phyloP scores from a whole-genome alignment of 2,888 invertebrate species.

The Chalcis sispes region DNA sequence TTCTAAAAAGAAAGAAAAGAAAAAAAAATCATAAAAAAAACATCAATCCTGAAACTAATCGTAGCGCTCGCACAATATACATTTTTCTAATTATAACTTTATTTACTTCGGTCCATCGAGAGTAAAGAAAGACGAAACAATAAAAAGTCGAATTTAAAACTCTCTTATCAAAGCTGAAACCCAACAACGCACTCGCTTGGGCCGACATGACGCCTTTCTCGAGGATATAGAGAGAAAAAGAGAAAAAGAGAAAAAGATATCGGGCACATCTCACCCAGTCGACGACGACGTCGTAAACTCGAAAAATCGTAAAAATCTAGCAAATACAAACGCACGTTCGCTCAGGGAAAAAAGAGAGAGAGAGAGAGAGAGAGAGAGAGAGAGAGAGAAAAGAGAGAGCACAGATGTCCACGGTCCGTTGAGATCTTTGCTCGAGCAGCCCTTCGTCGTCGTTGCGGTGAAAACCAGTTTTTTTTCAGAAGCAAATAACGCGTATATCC shows the following conservation, averaged over 20 bases:
- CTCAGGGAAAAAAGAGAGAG: too few relatives aligned
- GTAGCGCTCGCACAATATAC: too few relatives aligned
- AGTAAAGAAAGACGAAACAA: background rate
- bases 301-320: slow-evolving; percentile 50
- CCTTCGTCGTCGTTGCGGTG: background rate
- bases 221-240: background rate
- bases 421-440: too few relatives aligned
- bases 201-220: too few relatives aligned
- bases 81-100: too few relatives aligned
- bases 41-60: too few relatives aligned
- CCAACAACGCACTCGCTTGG: too few relatives aligned
- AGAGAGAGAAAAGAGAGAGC: background rate
- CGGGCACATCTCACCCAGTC: too few relatives aligned
- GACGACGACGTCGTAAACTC: slow-evolving; percentile 43
- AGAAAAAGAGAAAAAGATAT: too few relatives aligned
- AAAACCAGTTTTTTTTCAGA: slow-evolving; percentile 45
- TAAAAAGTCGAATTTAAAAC: slow-evolving; percentile 2
- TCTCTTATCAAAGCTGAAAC: background rate
- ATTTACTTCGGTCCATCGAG: background rate
- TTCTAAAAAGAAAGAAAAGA: too few relatives aligned
- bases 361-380: background rate
- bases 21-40: too few relatives aligned
- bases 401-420: background rate
- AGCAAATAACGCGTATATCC: slow-evolving; percentile 9
- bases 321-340: background rate